These are phyloP conservation scores for Mastacembelus armatus DNA, from an alignment of 2,797 vertebrate genomes.

Conservation along the genomic window DNA sequence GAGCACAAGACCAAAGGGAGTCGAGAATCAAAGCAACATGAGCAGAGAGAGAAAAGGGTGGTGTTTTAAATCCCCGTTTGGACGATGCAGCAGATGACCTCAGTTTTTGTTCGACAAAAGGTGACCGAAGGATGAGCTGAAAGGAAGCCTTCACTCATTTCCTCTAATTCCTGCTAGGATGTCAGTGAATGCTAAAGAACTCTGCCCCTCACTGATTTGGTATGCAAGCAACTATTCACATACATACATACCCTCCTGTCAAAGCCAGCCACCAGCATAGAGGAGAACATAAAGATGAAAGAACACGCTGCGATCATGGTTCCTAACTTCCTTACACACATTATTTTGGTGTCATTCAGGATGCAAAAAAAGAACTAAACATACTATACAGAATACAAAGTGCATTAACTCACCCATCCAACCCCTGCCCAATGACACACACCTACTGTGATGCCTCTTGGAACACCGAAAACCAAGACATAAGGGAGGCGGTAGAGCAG, in stretches of 20 bases:
- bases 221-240: conserved; percentile 67
- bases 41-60: conserved; percentile 18
- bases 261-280: conserved; percentile 35
- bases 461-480: conserved; percentile 74
- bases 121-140: conserved; percentile 29
- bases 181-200: conserved; percentile 31
- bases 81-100: conserved; percentile 46
- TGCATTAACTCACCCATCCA: conserved; percentile 77
- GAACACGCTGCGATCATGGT: conserved; percentile 42
- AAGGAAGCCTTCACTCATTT: conserved; percentile 32
- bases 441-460: conserved; percentile 75
- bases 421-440: conserved; percentile 66
- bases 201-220: conserved; percentile 59
- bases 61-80: conserved; percentile 37
- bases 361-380: conserved; percentile 66
- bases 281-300: conserved; percentile 37
- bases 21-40: conserved; percentile 50
- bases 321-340: conserved; percentile 66
- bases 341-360: conserved; percentile 75
- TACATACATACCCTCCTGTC: conserved; percentile 9
- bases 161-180: conserved; percentile 24
- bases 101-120: conserved; percentile 37
- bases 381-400: conserved; percentile 81
- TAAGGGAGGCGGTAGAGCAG: conserved; percentile 66
- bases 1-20: conserved; percentile 48